Evolutionary conservation across 2,888 invertebrate species (phyloP), one percentile per base, ranked within the genome.

Genomic region (Chironomus riparius): DNA sequence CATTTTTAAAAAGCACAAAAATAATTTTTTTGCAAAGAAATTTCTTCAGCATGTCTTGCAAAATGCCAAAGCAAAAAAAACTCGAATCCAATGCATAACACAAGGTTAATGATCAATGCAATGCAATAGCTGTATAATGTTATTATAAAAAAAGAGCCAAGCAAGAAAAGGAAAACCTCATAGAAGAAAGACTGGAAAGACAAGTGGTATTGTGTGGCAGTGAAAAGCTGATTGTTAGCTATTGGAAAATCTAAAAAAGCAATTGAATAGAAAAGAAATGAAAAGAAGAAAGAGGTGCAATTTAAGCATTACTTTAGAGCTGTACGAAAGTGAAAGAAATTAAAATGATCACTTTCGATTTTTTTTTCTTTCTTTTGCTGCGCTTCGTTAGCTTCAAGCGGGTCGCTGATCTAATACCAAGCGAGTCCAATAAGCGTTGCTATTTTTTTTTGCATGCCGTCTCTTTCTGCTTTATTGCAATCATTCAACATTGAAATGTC

Each of bases 301-400:
- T 65, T 65, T 65, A 65, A 65, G 65, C 18, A 56, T 56, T 56
- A 18, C 18, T 56, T 38, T 38, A 38, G 38, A 18, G 65, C 65
- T 13, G 21, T 65, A 65, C 65, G 38, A 74, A 74, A 62, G 74
- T 62, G 74, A 74, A 74, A 74, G 71, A 71, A 50, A 71, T 61
- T 71, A 28, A 70, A 38, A 65, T 47, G 74, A 74, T 74, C 74
- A 74, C 74, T 74, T 74, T 74, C 74, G 74, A 74, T 74, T 74
- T 73, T 74, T 74, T 24, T 65, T 13, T 62, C 13, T 18, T 47
- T 47, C 28, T 7, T 24, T 22, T 56, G 38, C 56, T 71, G 47
- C 28, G 22, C 62, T 61, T 65, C 65, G 65, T 38, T 61, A 21
- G 61, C 28, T 28, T 62, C 13, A 21, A 65, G 65, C 65, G 65